Percentiles rank a stretch among this genome's conserved stretches.
Evolutionary conservation across 2,888 invertebrate genomes (phyloP).

Genomic region (Margaritifera margaritifera): DNA sequence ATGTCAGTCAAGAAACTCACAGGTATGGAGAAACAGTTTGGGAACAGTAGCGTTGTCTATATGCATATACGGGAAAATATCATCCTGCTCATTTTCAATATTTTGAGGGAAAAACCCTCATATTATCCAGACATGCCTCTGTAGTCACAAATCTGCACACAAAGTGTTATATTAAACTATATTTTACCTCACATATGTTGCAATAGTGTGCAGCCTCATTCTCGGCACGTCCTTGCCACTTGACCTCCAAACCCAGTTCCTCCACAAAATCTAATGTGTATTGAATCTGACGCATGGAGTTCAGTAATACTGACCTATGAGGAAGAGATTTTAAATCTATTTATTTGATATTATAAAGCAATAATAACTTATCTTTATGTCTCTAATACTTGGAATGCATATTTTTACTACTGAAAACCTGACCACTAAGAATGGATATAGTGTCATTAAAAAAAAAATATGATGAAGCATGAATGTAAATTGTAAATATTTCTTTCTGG

Average conservation of each 20-base stretch:
- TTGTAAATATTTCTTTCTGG: no score
- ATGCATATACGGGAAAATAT: background rate
- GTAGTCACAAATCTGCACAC: background rate
- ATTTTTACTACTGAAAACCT: no score
- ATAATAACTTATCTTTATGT: background rate
- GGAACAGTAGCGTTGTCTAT: background rate
- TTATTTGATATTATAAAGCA: background rate
- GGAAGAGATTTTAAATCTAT: constrained; percentile 11
- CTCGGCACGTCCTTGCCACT: constrained; percentile 88
- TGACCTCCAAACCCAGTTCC: constrained; percentile 87
- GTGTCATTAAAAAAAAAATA: no score
- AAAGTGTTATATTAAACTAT: background rate
- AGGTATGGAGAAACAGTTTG: background rate
- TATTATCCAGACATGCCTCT: background rate
- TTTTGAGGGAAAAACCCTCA: background rate
- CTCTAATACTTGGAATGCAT: no score
- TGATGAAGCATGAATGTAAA: no score
- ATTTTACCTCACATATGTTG: constrained; percentile 92
- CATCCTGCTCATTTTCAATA: background rate
- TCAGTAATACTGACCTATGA: constrained; percentile 83
- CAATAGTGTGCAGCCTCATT: constrained; percentile 99
- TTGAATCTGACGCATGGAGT: constrained; percentile 90
- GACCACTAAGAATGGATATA: no score
- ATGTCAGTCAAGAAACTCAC: no score
- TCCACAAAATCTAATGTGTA: constrained; percentile 90